These are phyloP conservation scores for Enteromius thamalakanensis DNA, from an alignment of 2,797 vertebrate genomes.

Conservation along the genomic window DNA sequence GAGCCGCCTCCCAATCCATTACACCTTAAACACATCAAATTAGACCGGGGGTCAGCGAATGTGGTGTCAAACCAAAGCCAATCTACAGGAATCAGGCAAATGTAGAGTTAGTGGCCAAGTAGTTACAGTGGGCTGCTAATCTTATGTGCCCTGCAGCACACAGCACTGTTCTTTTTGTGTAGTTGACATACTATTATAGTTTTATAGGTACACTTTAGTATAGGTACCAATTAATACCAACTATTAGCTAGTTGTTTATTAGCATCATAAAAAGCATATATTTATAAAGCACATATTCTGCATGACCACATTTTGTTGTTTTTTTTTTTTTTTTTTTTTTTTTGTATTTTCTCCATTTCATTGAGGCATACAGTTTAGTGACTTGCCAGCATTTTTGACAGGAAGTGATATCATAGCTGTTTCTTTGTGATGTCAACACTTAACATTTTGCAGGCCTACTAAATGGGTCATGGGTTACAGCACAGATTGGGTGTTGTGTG, in stretches of 20 bases:
- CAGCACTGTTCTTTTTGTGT: background rate
- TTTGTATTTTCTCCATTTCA: background rate
- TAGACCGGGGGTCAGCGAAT: constrained; percentile 51
- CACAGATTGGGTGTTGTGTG: background rate
- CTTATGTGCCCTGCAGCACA: constrained; percentile 7
- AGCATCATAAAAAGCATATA: background rate
- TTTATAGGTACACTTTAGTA: background rate
- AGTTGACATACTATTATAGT: background rate
- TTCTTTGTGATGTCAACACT: constrained; percentile 22
- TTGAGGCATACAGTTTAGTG: background rate
- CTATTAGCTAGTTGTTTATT: background rate
- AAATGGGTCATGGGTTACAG: constrained; percentile 16
- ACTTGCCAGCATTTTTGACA: constrained; percentile 12
- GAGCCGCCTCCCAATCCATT: constrained; percentile 53
- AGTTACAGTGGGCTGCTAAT: background rate
- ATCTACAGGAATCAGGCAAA: constrained; percentile 19
- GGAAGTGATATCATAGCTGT: constrained; percentile 26
- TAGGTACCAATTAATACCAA: background rate
- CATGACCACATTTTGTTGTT: background rate
- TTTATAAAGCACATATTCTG: background rate
- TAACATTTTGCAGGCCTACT: constrained; percentile 35
- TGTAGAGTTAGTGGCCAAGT: constrained; percentile 22
- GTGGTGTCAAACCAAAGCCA: constrained; percentile 44
- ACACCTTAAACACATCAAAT: constrained; percentile 55
- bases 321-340: too few relatives aligned